phyloP scores from a whole-genome alignment of 1,140 invertebrate species.

The Halyomorpha halys region DNA sequence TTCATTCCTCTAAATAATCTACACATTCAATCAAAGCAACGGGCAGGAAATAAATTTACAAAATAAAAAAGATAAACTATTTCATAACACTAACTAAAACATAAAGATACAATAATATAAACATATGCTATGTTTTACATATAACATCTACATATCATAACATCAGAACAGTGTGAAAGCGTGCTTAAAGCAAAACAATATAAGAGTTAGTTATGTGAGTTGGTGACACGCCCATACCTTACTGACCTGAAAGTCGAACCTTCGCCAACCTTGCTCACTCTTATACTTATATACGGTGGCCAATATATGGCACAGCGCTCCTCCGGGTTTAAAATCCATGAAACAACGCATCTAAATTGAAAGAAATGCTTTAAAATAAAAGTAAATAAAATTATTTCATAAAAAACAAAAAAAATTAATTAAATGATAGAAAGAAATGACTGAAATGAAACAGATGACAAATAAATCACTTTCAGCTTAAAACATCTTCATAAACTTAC shows the following conservation, averaged over 20 bases:
- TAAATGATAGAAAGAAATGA: too few relatives aligned
- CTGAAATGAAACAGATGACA: too few relatives aligned
- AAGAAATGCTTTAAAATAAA: too few relatives aligned
- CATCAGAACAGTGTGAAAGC: constrained; percentile 6
- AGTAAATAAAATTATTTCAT: too few relatives aligned
- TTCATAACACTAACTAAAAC: neutral
- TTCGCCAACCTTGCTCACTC: constrained; percentile 86
- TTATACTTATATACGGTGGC: constrained; percentile 91
- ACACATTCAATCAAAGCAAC: neutral
- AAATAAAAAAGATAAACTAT: too few relatives aligned
- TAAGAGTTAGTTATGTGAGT: constrained; percentile 26
- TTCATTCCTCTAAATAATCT: neutral
- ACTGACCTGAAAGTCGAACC: constrained; percentile 80
- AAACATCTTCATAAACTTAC: too few relatives aligned
- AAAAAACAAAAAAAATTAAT: too few relatives aligned
- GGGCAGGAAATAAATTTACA: neutral
- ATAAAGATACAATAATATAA: neutral
- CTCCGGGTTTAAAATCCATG: constrained; percentile 88
- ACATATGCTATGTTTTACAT: neutral
- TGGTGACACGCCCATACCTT: constrained; percentile 45
- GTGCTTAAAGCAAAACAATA: constrained; percentile 19
- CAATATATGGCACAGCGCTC: constrained; percentile 84
- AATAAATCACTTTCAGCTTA: too few relatives aligned
- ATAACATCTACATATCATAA: too few relatives aligned
- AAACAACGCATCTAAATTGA: constrained; percentile 74